Evolutionary conservation across 1,140 invertebrate species (phyloP), one percentile per base, ranked within the genome.

Genomic region (Nilaparvata lugens): DNA sequence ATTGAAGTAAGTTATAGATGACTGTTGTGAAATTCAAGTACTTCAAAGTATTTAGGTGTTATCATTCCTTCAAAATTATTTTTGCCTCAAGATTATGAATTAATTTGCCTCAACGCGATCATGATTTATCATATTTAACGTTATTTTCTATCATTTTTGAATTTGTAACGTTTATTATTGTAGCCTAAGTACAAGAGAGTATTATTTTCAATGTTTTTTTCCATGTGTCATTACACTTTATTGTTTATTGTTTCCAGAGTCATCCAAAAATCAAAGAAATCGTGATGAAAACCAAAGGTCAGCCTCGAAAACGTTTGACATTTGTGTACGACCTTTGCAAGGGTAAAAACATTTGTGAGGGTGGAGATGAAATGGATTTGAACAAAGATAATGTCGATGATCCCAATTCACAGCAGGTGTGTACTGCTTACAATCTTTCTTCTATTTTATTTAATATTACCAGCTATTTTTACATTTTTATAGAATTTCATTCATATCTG

Each of bases 271-370:
- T 99, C 51, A 95, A 97, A 79, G 97, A 99, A 78, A 88, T 99
- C 57, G 82, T 99, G 0, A 84, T 88, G 76, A 98, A 99, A 76
- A 93, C 94, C 5, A 96, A 96, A 79, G 93, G 93, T n/a, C 93
- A 98, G 67, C 91, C 94, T 0, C 80, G 95, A 45, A 97, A 97
- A 76, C 80, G 97, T 54, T 77, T 99, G 31, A 87, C 91, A 14
- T 90, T 95, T 76, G 89, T 99, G 0, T 99, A 99, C 75, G 97
- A 99, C 74, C 74, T 99, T 6, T 99, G 97, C 74, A 99, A 99
- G 78, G 88, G 90, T 4, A 98, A 98, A 75, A 94, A 93, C 65
- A 92, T 99, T 69, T 99, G 97, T 76, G 97, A 99, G 73, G 96
- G 95, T 64, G 95, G 95, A 59, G 95, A 98, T 76, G 95, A 98